Evolutionary conservation across 2,888 invertebrate species (phyloP), one percentile per base, ranked within the genome.

Genomic region (Leptopilina syphax): DNA sequence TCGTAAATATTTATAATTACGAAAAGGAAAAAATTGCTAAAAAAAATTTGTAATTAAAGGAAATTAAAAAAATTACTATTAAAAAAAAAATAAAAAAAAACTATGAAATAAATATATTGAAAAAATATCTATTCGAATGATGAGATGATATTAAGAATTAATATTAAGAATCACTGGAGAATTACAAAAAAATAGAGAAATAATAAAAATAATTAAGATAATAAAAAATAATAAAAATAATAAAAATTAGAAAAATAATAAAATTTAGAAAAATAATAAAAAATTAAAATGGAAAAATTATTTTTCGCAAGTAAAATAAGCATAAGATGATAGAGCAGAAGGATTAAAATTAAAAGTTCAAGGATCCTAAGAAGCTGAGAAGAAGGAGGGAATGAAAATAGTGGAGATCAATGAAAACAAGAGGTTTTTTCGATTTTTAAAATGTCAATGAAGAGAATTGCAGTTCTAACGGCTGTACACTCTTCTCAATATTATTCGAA

Each of bases 401-500:
- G 24, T 54, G n/a, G 1, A 63, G 9, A 18, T 41, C 10, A 41
- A 54, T 57, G 10, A 57, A 12, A 60, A 54, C 3, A 60, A 47
- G 13, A 27, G 7, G 24, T 24, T 76, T 7, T 7, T 12, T 65
- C 63, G 9, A 4, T 77, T 41, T 78, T 27, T 70, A 84, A 77
- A 65, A 95, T 95, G 95, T 95, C 95, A 90, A 93, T 95, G 93
- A 94, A 95, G 92, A 93, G 94, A 87, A 93, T 95, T 86, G 95
- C 95, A 87, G 92, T 90, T 85, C 88, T 90, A 86, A 90, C 90
- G 85, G 90, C 88, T 83, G 89, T 85, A 85, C 90, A 88, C 84
- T 86, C 83, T 34, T 80, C 79, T 18, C 80, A 82, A 77, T 76
- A 82, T 80, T 77, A 80, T 47, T 78, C 77, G 34, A 84, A 85